Conservation (phyloP, 2,797 vertebrate genomes). For the Melanotaenia parkinsoni region DNA sequence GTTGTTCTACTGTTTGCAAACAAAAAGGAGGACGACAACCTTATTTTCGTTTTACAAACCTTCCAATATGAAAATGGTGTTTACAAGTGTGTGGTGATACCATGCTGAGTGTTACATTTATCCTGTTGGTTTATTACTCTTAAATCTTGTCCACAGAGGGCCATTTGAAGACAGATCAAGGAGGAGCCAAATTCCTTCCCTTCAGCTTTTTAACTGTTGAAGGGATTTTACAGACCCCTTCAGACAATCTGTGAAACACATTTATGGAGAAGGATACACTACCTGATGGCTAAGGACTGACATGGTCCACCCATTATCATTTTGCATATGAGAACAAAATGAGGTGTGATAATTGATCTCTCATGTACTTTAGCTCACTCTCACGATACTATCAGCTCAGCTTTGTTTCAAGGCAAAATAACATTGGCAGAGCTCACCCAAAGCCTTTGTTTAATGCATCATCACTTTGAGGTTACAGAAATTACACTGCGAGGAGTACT, state of each 20-base stretch:
- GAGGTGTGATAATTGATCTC: conserved; percentile 86
- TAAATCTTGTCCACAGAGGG: conserved; percentile 71
- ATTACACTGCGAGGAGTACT: conserved; percentile 81
- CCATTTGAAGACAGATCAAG: conserved; percentile 78
- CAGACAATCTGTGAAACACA: conserved; percentile 83
- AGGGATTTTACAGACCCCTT: conserved; percentile 79
- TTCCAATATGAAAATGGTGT: conserved; percentile 47
- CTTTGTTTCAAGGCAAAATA: conserved; percentile 73
- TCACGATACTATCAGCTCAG: conserved; percentile 76
- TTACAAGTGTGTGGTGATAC: conserved; percentile 61
- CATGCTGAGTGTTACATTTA: conserved; percentile 73
- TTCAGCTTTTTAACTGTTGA: conserved; percentile 73
- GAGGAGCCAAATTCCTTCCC: conserved; percentile 71
- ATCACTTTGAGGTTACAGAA: conserved; percentile 82
- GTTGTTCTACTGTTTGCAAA: conserved; percentile 40
- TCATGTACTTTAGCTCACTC: conserved; percentile 76
- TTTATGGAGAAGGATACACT: conserved; percentile 76
- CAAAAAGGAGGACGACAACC: conserved; percentile 37
- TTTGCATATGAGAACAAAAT: conserved; percentile 82
- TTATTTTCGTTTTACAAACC: conserved; percentile 14
- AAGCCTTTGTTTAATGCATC: conserved; percentile 75
- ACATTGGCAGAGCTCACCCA: conserved; percentile 56
- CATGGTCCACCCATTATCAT: conserved; percentile 83
- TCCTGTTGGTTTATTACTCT: conserved; percentile 73
- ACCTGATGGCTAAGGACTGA: conserved; percentile 77